phyloP scores from a whole-genome alignment of 2,797 vertebrate genomes.

The Notolepis coatsorum region DNA sequence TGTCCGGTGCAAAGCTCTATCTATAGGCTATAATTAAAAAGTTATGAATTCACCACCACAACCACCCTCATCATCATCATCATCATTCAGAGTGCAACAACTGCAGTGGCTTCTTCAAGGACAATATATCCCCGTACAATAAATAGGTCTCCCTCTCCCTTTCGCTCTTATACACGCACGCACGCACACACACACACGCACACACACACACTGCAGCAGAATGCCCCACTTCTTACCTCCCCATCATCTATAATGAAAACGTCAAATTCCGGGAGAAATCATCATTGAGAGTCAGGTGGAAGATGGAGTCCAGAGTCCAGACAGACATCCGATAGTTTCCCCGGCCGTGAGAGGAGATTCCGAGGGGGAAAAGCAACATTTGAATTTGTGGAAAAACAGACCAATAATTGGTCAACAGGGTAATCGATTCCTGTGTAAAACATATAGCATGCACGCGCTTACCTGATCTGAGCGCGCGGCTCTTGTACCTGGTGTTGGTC shows the following conservation, averaged over 20 bases:
- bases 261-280: slow-evolving; percentile 16
- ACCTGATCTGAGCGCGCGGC: slow-evolving; percentile 88
- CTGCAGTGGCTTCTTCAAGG: background rate
- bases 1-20: too few species aligned
- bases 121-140: background rate
- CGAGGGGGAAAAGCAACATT: too few species aligned
- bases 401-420: background rate
- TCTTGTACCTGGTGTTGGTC: slow-evolving; percentile 86
- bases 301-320: too few species aligned
- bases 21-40: too few species aligned
- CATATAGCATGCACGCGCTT: slow-evolving; percentile 50
- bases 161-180: background rate
- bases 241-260: slow-evolving; percentile 58
- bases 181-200: slow-evolving; percentile 2
- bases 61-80: background rate
- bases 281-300: slow-evolving; percentile 35
- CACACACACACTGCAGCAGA: background rate
- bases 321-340: too few species aligned
- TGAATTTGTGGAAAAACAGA: background rate
- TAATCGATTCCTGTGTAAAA: background rate
- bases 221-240: slow-evolving; percentile 52
- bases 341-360: too few species aligned
- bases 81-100: background rate
- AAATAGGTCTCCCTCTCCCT: too few species aligned
- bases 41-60: too few species aligned